Percentiles rank a stretch among this genome's conserved stretches.
These are phyloP conservation scores for Ephydatia muelleri DNA, from an alignment of 37 sponge, comb jelly and placozoan species.

Conservation along the genomic window DNA sequence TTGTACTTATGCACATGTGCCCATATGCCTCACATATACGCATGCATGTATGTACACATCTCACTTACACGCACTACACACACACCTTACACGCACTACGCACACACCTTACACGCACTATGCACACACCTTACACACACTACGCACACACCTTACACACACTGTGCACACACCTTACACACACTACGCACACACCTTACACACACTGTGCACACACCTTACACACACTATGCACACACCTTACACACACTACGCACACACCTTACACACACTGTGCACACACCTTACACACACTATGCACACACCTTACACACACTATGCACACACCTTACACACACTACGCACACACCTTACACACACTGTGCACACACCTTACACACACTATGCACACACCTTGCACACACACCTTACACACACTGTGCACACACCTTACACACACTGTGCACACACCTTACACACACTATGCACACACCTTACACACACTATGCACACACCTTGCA, in stretches of 20 bases:
- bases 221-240: neutral
- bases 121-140: neutral
- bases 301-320: too few relatives aligned
- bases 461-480: too few relatives aligned
- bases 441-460: too few relatives aligned
- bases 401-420: too few relatives aligned
- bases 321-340: neutral
- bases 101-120: neutral
- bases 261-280: too few relatives aligned
- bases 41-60: neutral
- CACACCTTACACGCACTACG: neutral
- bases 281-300: too few relatives aligned
- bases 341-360: neutral
- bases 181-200: too few relatives aligned
- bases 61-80: neutral
- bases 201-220: too few relatives aligned
- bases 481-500: too few relatives aligned
- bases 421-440: neutral
- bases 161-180: too few relatives aligned
- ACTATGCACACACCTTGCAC: neutral
- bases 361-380: neutral
- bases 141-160: neutral
- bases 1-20: too few relatives aligned
- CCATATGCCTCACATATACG: neutral
- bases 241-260: neutral